phyloP scores from a whole-genome alignment of 2,888 invertebrate genomes.

The Pardosa pseudoannulata region DNA sequence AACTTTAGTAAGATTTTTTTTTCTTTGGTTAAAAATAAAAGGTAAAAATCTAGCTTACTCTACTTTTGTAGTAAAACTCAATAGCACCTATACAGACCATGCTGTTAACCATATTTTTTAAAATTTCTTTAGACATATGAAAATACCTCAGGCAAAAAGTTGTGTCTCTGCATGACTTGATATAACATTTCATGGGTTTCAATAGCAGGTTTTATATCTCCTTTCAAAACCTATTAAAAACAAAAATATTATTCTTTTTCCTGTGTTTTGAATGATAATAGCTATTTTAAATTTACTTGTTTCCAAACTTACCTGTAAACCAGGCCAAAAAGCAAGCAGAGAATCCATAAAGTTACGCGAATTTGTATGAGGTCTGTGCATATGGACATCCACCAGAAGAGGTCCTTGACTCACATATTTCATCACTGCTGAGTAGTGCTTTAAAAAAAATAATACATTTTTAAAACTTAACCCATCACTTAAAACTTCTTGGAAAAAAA shows the following conservation, averaged over 20 bases:
- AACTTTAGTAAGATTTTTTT: too few species aligned
- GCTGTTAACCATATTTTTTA: too few species aligned
- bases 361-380: slow-evolving; percentile 96
- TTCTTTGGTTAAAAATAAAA: too few species aligned
- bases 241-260: too few species aligned
- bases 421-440: slow-evolving; percentile 97
- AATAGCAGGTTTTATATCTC: slow-evolving; percentile 97
- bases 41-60: too few species aligned
- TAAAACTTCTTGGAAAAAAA: too few species aligned
- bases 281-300: neutral
- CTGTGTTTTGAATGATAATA: too few species aligned
- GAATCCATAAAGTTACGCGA: slow-evolving; percentile 98
- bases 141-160: slow-evolving; percentile 91
- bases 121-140: too few species aligned
- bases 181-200: slow-evolving; percentile 99
- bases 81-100: too few species aligned
- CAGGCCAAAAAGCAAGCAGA: slow-evolving; percentile 98
- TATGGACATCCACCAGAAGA: slow-evolving; percentile 93
- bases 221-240: slow-evolving; percentile 83
- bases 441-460: too few species aligned
- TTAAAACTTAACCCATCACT: too few species aligned
- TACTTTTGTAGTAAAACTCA: too few species aligned
- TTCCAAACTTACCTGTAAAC: slow-evolving; percentile 84
- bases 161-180: slow-evolving; percentile 98
- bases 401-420: slow-evolving; percentile 97